Percentiles rank a stretch among this genome's conserved stretches.
These are phyloP conservation scores for Hemiscyllium ocellatum DNA, from an alignment of 2,113 vertebrate genomes.

Conservation along the genomic window DNA sequence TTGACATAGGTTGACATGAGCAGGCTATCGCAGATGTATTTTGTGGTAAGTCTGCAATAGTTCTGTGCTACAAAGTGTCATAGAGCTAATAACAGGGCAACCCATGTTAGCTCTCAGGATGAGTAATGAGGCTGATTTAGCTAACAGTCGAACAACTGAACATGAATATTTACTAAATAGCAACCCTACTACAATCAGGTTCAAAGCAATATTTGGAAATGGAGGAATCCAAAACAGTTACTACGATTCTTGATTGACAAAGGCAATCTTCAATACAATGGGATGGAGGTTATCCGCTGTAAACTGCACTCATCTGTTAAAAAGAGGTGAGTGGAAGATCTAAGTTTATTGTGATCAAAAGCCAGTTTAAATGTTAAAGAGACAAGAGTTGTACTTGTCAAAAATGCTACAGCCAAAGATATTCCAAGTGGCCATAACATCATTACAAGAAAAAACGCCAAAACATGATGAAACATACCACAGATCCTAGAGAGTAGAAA, in stretches of 20 bases:
- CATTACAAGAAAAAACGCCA: no score
- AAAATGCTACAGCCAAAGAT: background rate
- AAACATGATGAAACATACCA: no score
- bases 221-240: background rate
- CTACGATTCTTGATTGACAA: background rate
- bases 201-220: background rate
- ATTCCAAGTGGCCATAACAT: background rate
- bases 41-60: background rate
- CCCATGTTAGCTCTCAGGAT: background rate
- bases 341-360: background rate
- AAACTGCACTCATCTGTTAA: no score
- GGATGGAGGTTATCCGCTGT: no score
- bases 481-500: no score
- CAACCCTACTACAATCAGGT: background rate
- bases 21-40: background rate
- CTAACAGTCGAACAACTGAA: background rate
- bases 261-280: no score
- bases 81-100: background rate
- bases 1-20: no score
- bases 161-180: background rate
- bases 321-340: background rate
- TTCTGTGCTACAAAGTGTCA: background rate
- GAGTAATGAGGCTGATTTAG: background rate
- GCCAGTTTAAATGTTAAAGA: background rate
- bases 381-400: background rate